Base-by-base conservation (phyloP, 2,797 vertebrate genomes). In the Microctenopoma stevenorrisi region DNA sequence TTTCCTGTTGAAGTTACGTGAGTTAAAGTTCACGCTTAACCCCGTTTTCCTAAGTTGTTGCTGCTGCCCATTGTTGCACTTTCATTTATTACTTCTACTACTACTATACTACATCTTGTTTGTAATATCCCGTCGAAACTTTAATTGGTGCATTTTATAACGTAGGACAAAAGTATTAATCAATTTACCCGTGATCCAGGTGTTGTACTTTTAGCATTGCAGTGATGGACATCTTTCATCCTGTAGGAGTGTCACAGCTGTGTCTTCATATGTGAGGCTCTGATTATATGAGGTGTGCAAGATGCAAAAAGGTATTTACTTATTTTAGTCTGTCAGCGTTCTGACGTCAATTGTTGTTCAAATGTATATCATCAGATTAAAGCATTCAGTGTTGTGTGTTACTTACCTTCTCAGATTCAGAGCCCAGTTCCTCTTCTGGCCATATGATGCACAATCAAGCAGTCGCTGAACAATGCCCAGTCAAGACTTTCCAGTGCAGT, bases 401-500 rank as follows among this genome's bases (percentile, higher is more conserved):
- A 28, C 35, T 51, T 35, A 2, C 4, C 35, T 14, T 43, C 35
- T 55, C 91, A 94, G 95, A 94, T 70, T 93, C 94, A 62, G 85
- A 89, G 89, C 88, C 91, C 89, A 89, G 93, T 14, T 55, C 71
- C 26, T 55, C 26, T 65, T 92, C 95, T 88, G 94, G 86, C 82
- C 87, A 91, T 82, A 88, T 78, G 90, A 94, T 89, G 74, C 91
- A 91, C 72, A 82, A 83, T 78, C 91, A 94, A 66, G 86, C 92
- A 62, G 78, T 86, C 72, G 64, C 86, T 75, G 89, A 91, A 83
- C 94, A 89, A 69, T 84, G 93, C 63, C 77, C 78, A 46, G 89
- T 62, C 76, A 94, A 93, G 85, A 93, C 94, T 89, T 95, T 95
- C 71, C 91, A 94, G 51, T 97, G 96, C 87, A 94, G 92, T 64